Conservation (phyloP, 1,140 invertebrate species). For the Papilio polyxenes region DNA sequence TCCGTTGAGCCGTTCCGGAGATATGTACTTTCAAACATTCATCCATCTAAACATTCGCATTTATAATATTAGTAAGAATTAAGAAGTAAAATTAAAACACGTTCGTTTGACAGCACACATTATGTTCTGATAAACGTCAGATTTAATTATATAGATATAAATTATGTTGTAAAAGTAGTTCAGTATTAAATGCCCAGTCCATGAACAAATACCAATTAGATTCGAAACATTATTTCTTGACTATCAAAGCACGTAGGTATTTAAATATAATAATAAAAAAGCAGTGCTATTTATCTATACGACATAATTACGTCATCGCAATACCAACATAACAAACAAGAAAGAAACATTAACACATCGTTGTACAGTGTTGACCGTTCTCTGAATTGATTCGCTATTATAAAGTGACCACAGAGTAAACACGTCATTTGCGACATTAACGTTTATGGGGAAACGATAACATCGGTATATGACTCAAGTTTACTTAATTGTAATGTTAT, state of each 20-base stretch:
- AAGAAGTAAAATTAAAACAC: no score
- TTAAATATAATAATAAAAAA: background rate
- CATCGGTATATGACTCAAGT: constrained; percentile 21
- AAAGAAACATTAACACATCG: background rate
- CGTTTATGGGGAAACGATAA: constrained; percentile 19
- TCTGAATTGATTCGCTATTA: constrained; percentile 22
- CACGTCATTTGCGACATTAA: constrained; percentile 1
- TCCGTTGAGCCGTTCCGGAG: no score
- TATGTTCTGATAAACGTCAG: no score
- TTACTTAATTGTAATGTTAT: background rate
- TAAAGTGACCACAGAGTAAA: constrained; percentile 23
- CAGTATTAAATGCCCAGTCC: no score
- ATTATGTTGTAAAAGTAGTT: no score
- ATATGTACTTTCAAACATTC: no score
- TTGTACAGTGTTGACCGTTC: constrained; percentile 2
- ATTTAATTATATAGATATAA: no score
- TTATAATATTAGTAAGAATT: no score
- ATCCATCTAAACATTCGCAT: no score
- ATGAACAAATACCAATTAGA: no score
- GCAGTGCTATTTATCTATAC: background rate
- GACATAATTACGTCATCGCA: background rate
- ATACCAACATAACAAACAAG: background rate
- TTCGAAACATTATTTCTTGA: no score
- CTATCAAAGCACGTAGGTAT: background rate
- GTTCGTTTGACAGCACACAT: no score